Evolutionary conservation across 2,113 vertebrate genomes (phyloP), one percentile per base, ranked within the genome.

Genomic region (Psittacula cyanocephala): DNA sequence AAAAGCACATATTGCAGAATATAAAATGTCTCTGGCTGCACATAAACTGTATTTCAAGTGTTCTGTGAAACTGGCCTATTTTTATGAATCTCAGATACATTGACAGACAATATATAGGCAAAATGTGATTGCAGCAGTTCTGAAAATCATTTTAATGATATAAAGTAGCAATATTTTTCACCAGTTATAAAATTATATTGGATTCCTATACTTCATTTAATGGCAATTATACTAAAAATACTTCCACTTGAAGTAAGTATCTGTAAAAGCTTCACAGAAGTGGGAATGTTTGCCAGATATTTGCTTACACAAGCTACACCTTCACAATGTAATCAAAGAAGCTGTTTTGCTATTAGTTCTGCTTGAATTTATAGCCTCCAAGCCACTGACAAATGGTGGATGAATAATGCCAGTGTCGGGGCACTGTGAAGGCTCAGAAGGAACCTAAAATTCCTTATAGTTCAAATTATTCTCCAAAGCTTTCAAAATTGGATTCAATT

Each of bases 251-350:
- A 96, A 88, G 71, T 91, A 83, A 93, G 70, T 78, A 15, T 49
- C 79, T 78, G 39, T 74, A 91, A 75, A 79, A 88, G 91, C 76
- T 84, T 77, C 37, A 10, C 6, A 75, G 76, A 62, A 81, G 59
- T 80, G 78, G 67, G 47, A 69, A 65, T 50, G 16, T 71, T 85
- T 94, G 91, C 52, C 62, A 89, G 95, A 63, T 68, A 96, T 79
- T 94, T 97, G 89, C 93, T 96, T 95, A 87, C 89, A 87, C 78
- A 64, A 94, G 67, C 94, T 94, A 23, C 88, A 96, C 95, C 79
- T 96, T 81, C 81, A 53, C 91, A 86, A 37, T 85, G 85, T 14
- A 86, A 86, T 80, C 67, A 47, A 90, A 94, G 75, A 50, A 94
- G 82, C 64, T 62, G 47, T 68, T 96, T 60, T 88, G 92, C 88